Evolutionary conservation across 2,113 vertebrate species (phyloP).

Genomic region (Dendropsophus ebraccatus): DNA sequence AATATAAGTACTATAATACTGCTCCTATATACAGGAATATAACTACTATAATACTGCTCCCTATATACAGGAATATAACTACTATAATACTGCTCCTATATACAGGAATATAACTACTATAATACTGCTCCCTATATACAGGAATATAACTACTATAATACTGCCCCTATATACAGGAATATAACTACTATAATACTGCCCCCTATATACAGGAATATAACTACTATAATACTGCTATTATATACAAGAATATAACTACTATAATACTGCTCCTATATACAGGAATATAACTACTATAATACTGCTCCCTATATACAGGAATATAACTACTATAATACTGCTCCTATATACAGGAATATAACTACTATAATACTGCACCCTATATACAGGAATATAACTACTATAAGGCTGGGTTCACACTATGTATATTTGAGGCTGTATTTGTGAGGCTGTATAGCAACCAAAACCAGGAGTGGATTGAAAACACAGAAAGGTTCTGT

Average conservation of each 20-base stretch:
- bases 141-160: slow-evolving; percentile 5
- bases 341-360: slow-evolving; percentile 1
- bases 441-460: no score
- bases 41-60: not conserved
- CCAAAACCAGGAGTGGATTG: no score
- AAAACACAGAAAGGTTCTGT: no score
- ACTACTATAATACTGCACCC: not conserved
- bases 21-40: not conserved
- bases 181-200: slow-evolving; percentile 2
- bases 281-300: not conserved
- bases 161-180: not conserved
- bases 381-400: slow-evolving; percentile 2
- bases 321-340: slow-evolving; percentile 4
- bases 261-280: not conserved
- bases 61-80: not conserved
- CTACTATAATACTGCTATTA: not conserved
- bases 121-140: slow-evolving; percentile 4
- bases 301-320: not conserved
- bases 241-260: slow-evolving; percentile 5
- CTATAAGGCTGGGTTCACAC: no score
- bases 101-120: slow-evolving; percentile 7
- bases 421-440: no score
- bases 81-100: not conserved
- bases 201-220: not conserved
- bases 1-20: slow-evolving; percentile 4